These are phyloP conservation scores for Sitobion miscanthi DNA, from an alignment of 1,140 invertebrate genomes.

Conservation along the genomic window DNA sequence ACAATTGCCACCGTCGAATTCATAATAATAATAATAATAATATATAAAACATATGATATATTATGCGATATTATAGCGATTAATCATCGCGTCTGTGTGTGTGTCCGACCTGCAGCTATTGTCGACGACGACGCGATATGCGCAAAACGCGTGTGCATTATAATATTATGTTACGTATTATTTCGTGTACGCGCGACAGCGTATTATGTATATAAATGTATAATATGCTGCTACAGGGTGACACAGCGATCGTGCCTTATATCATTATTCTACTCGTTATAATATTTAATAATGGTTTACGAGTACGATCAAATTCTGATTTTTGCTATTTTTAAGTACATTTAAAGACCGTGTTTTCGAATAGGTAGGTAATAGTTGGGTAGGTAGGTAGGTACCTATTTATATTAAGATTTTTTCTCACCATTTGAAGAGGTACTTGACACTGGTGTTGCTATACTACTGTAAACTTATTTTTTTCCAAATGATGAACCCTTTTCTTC, in stretches of 20 bases:
- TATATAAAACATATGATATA: slow-evolving; percentile 2
- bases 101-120: not conserved
- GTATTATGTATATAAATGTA: no score
- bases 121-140: not conserved
- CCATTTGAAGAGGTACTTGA: not conserved
- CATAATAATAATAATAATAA: not conserved
- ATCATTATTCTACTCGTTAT: not conserved
- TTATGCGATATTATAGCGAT: slow-evolving; percentile 2
- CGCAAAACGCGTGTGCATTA: not conserved
- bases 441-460: no score
- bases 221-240: not conserved
- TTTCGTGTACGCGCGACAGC: not conserved
- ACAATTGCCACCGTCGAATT: slow-evolving; percentile 23
- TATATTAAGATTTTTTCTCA: not conserved
- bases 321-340: not conserved
- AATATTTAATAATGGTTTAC: not conserved
- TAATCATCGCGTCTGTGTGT: not conserved
- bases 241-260: not conserved
- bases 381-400: no score
- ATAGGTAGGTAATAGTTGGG: no score
- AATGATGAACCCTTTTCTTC: no score
- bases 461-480: no score
- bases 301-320: not conserved
- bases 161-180: not conserved
- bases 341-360: not conserved